Conservation (phyloP, 2,797 vertebrate species). For the Saxicola maurus region DNA sequence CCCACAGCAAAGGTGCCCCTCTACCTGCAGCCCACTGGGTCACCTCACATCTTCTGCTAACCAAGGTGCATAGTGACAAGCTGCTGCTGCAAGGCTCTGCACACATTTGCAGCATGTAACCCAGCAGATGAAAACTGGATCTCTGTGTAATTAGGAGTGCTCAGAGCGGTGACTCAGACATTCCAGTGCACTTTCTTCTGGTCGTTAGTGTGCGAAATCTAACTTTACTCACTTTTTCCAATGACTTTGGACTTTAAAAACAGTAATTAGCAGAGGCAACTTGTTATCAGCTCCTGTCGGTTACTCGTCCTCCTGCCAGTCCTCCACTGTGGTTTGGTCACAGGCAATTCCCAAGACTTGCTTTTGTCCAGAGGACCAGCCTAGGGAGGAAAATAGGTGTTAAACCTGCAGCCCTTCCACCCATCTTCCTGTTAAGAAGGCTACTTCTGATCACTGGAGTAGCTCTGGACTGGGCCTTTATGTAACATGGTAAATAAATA, state of each 20-base stretch:
- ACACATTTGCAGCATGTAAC: neutral
- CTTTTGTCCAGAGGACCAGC: neutral
- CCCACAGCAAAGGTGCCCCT: accelerated
- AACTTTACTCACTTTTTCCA: conserved; percentile 74
- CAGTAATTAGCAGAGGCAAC: conserved; percentile 66
- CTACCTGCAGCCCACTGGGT: neutral
- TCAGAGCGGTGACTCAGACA: conserved; percentile 72
- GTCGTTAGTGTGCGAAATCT: conserved; percentile 56
- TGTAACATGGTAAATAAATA: neutral
- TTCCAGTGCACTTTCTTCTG: conserved; percentile 68
- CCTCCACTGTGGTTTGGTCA: neutral
- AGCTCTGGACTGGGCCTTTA: neutral
- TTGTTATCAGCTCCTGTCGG: conserved; percentile 33
- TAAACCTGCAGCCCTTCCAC: neutral
- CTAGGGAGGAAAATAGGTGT: neutral
- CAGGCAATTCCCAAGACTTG: neutral
- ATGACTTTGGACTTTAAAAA: conserved; percentile 69
- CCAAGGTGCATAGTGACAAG: neutral
- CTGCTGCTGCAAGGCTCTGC: neutral
- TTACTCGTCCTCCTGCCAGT: neutral
- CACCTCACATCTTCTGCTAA: neutral
- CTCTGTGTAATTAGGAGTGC: conserved; percentile 53
- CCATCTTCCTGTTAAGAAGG: neutral
- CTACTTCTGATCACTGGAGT: neutral
- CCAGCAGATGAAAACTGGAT: neutral